Evolutionary conservation across 2,797 vertebrate genomes (phyloP).

Genomic region (Echiichthys vipera): DNA sequence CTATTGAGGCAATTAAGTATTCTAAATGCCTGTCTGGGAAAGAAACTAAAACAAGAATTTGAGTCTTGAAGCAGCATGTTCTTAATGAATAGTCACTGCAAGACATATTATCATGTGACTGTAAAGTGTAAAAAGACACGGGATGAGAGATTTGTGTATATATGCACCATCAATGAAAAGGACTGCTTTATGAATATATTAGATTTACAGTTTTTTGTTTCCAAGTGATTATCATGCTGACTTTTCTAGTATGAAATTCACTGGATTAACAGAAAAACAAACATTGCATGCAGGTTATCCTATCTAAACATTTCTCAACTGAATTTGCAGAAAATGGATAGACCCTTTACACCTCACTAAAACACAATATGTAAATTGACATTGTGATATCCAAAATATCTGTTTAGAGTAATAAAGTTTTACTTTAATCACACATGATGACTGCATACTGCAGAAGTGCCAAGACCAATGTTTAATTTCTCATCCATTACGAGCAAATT

Average conservation of each 20-base stretch:
- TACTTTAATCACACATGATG: background rate
- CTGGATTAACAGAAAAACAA: background rate
- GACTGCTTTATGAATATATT: background rate
- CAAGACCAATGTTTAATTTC: background rate
- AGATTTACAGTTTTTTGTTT: background rate
- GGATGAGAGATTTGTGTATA: background rate
- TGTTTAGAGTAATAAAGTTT: background rate
- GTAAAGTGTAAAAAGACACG: background rate
- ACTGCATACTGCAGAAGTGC: background rate
- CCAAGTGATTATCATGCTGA: background rate
- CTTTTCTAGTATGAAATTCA: background rate
- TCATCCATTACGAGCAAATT: background rate
- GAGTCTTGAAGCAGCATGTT: conserved; percentile 18
- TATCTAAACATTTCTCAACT: background rate
- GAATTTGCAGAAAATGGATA: background rate
- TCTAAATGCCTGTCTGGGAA: conserved; percentile 29
- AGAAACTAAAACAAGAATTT: conserved; percentile 10
- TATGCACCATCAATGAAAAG: background rate
- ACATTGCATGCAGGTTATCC: background rate
- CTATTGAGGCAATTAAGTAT: conserved; percentile 14
- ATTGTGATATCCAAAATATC: background rate
- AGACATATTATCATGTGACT: background rate
- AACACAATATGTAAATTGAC: background rate
- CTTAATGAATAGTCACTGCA: conserved; percentile 20
- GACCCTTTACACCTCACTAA: background rate